A percentile compares a stretch with the other conserved stretches of the same genome.
phyloP scores from a whole-genome alignment of 2,888 invertebrate species.

The Bellardia bayeri region DNA sequence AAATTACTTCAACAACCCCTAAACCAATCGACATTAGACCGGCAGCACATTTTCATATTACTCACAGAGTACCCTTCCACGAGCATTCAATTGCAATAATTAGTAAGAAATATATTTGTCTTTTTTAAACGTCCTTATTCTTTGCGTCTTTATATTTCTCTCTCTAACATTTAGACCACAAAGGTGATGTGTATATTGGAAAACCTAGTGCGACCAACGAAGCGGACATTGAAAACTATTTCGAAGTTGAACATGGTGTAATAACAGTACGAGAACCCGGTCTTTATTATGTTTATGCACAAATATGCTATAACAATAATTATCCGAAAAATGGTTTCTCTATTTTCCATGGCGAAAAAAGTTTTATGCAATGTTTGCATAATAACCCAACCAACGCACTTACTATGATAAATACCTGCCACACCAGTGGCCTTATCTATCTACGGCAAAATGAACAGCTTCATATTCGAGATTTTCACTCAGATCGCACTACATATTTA shows the following conservation, averaged over 20 bases:
- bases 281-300: conserved; percentile 90
- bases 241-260: conserved; percentile 87
- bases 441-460: conserved; percentile 88
- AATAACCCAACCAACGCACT: conserved; percentile 86
- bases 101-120: conserved; percentile 73
- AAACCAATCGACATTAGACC: conserved; percentile 63
- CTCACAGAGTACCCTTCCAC: conserved; percentile 78
- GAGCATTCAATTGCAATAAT: conserved; percentile 73
- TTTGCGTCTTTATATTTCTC: neutral
- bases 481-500: conserved; percentile 79
- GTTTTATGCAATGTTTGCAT: conserved; percentile 90
- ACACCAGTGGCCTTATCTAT: conserved; percentile 88
- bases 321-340: conserved; percentile 91
- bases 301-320: conserved; percentile 92
- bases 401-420: conserved; percentile 89
- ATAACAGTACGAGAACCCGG: conserved; percentile 89
- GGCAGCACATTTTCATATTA: conserved; percentile 82
- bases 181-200: conserved; percentile 82
- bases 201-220: conserved; percentile 85
- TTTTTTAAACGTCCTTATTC: neutral
- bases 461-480: conserved; percentile 88
- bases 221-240: conserved; percentile 86
- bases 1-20: conserved; percentile 43
- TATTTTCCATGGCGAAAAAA: conserved; percentile 87
- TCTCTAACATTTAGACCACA: conserved; percentile 75